Base-by-base conservation (phyloP, 2,888 invertebrate genomes). In the Drosophila bunnanda region DNA sequence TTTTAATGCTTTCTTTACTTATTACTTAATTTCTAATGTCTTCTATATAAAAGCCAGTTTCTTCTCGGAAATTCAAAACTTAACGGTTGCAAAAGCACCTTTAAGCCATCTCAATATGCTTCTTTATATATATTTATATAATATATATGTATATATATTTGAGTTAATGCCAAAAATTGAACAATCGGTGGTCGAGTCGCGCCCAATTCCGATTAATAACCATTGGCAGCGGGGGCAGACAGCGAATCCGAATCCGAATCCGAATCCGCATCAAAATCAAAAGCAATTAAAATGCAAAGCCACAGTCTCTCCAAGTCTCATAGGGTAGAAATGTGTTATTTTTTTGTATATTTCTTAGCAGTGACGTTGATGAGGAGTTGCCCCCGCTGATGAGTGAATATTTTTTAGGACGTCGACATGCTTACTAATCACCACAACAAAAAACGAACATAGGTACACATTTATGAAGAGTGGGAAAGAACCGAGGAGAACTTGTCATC, bases 261-360 rank as follows among this genome's bases (percentile, higher is more conserved):
- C 25, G 25, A 32, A 20, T 50, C 32, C 34, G 15, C 34, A 34
- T 32, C 32, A 55, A 76, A 79, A 82, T 79, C 81, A 79, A 86
- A 82, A 76, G 79, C 85, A 83, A 89, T 88, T 88, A 89, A 87
- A 84, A 89, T 88, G 87, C 87, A 87, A 80, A 89, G 75, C 87
- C 75, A 76, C 57, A 60, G 59, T 15, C 50, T 20, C 50, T 46
- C 56, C 9, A 3, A 2, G 34, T 53, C 77, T 64, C 44, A 71
- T 70, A 76, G 77, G 73, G 71, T 67, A 72, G 68, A 62, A 55
- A 54, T 59, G 43, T 67, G 54, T 64, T 48, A 41, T 57, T 68
- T 62, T 62, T 65, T 52, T 15, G 4, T 46, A n/a, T 52, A 15
- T 22, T 34, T 52, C 34, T 34, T 22, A 15, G 1, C 22, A 52